Percentiles rank a stretch among this genome's conserved stretches.
Evolutionary conservation across 2,888 invertebrate species (phyloP).

Genomic region (Oscheius sp.): DNA sequence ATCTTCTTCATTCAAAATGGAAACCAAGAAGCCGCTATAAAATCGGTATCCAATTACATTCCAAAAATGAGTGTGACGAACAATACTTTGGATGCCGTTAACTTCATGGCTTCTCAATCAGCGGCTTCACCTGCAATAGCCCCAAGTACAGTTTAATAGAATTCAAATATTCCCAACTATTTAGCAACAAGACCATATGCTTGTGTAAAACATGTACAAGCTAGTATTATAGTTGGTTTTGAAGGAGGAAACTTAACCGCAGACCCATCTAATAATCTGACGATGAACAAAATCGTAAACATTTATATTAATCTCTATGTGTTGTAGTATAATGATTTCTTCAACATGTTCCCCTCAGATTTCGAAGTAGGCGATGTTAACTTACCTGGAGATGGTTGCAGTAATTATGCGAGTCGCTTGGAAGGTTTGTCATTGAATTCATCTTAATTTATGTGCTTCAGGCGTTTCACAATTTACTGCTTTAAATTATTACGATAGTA

Average conservation of each 20-base stretch:
- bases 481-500: no score
- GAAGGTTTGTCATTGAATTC: no score
- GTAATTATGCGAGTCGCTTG: background rate
- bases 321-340: background rate
- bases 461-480: no score
- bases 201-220: conserved; percentile 15
- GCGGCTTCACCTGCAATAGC: no score
- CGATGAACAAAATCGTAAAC: background rate
- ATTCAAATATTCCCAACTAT: no score
- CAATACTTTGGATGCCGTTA: background rate
- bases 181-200: background rate
- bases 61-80: no score
- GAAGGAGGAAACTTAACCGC: background rate
- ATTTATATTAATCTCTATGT: background rate
- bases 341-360: conserved; percentile 12
- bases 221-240: background rate
- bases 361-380: conserved; percentile 4
- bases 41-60: no score
- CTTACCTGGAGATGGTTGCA: background rate
- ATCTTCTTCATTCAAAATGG: no score
- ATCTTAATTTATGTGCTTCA: no score
- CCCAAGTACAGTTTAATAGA: no score
- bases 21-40: no score
- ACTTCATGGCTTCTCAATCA: no score
- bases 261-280: background rate